These are phyloP conservation scores for Whitmania pigra DNA, from an alignment of 1,140 invertebrate species.

Conservation along the genomic window DNA sequence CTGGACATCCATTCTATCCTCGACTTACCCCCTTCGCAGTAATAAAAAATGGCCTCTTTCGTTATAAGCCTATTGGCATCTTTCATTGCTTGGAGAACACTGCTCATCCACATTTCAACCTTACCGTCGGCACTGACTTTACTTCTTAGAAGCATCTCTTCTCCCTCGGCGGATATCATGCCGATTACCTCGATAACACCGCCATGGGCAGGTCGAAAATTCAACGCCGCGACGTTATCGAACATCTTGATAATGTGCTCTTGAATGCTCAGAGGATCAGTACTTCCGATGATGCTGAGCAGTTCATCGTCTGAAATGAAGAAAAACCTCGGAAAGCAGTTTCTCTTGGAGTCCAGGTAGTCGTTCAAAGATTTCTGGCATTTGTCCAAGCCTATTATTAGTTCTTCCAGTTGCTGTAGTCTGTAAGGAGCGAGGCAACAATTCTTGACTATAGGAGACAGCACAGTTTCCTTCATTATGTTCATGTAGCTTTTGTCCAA, in stretches of 20 bases:
- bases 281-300: conserved; percentile 72
- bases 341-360: conserved; percentile 71
- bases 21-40: conserved; percentile 56
- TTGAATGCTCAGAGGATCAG: conserved; percentile 63
- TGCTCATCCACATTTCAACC: conserved; percentile 81
- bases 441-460: conserved; percentile 59
- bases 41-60: conserved; percentile 73
- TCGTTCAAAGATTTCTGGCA: conserved; percentile 81
- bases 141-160: conserved; percentile 67
- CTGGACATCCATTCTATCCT: conserved; percentile 70
- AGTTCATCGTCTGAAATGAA: conserved; percentile 85
- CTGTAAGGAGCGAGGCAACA: conserved; percentile 60
- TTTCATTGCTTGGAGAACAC: conserved; percentile 68
- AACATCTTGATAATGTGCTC: conserved; percentile 91
- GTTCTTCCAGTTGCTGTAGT: conserved; percentile 56
- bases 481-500: conserved; percentile 66
- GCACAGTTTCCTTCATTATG: conserved; percentile 69
- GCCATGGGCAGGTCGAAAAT: conserved; percentile 51
- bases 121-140: conserved; percentile 51
- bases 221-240: conserved; percentile 67
- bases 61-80: conserved; percentile 66
- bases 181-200: conserved; percentile 55
- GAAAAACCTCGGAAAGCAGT: conserved; percentile 70
- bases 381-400: conserved; percentile 63
- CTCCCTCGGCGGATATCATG: conserved; percentile 70